Evolutionary conservation across 2,113 vertebrate species (phyloP), one percentile per base, ranked within the genome.

Genomic region (Odontesthes bonariensis): DNA sequence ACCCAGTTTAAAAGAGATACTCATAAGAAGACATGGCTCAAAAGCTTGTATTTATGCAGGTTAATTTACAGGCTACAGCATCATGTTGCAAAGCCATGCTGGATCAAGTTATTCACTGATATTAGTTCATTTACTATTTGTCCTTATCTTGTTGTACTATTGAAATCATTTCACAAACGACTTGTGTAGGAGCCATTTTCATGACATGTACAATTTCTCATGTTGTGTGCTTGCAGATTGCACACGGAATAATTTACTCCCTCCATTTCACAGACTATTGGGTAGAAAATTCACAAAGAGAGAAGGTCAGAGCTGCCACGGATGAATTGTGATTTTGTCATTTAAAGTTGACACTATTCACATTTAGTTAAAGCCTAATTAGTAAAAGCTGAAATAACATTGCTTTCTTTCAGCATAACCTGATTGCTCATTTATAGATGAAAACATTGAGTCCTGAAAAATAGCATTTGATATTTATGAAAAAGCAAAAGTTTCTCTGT

Each of bases 221-320:
- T 35, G 19, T 47, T 49, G 7, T 56, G 6, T 49, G 70, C 73
- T 82, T 77, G 61, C 63, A 73, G 56, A 75, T 57, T 60, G 78
- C 74, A 71, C 47, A 19, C 19, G 32, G 69, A 68, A 81, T 74
- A 58, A 35, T 78, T 19, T n/a, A 13, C 27, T 61, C 33, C 56
- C 51, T 85, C 51, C 46, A 38, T 32, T 85, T 12, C 71, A 54
- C 20, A 66, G 32, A 2, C 51, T 27, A 19, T 82, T 68, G 63
- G 17, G 8, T 32, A 49, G 67, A 47, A 69, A 65, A 74, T 53
- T 13, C 16, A 46, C 53, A 42, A 83, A 69, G 16, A 33, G 59
- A 73, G 4, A 67, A 69, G 42, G 63, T 58, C 22, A 6, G 20
- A 56, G 17, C 61, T 68, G 51, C 20, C 57, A 54, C 11, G 4